A percentile compares a stretch with the other conserved stretches of the same genome.
phyloP scores from a whole-genome alignment of 2,797 vertebrate species.

The Premnoplex brunnescens region DNA sequence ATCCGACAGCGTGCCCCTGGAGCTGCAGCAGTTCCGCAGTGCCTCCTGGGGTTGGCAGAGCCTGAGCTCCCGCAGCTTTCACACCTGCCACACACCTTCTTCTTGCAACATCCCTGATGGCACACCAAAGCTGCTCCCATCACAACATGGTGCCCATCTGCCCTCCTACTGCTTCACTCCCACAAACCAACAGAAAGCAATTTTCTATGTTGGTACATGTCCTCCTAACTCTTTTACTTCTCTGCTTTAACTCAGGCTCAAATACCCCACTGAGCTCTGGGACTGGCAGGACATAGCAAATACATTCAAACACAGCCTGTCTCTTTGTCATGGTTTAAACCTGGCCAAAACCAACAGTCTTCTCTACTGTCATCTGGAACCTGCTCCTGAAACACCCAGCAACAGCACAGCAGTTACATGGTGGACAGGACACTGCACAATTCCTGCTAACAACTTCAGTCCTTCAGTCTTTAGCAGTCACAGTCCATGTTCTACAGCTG shows the following conservation, averaged over 20 bases:
- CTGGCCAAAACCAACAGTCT: neutral
- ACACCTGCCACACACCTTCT: neutral
- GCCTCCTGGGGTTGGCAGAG: neutral
- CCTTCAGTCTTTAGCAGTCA: neutral
- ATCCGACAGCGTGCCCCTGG: fast-evolving
- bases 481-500: neutral
- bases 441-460: neutral
- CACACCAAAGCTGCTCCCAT: neutral
- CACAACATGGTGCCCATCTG: neutral
- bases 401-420: neutral
- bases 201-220: neutral
- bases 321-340: neutral
- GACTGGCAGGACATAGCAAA: neutral
- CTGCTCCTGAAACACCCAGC: neutral
- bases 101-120: neutral
- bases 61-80: neutral
- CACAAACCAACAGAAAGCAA: neutral
- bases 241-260: neutral
- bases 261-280: neutral
- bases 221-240: neutral
- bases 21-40: fast-evolving
- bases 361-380: neutral
- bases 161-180: neutral
- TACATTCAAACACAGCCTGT: neutral
- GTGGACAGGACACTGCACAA: neutral